phyloP scores from a whole-genome alignment of 2,888 invertebrate species.

The Anthrax anthrax region DNA sequence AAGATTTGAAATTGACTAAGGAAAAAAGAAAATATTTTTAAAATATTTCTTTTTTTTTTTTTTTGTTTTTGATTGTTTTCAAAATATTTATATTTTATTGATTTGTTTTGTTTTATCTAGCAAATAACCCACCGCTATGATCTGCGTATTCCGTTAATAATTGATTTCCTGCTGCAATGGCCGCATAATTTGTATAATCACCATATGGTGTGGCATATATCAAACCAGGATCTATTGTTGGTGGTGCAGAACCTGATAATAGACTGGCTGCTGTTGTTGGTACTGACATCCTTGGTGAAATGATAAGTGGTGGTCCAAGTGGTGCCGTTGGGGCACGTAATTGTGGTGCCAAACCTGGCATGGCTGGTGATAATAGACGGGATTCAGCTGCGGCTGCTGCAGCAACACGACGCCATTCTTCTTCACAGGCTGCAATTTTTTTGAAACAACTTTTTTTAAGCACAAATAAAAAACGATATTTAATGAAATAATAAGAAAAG shows the following conservation, averaged over 20 bases:
- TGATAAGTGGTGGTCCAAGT: conserved; percentile 76
- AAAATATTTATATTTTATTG: not conserved
- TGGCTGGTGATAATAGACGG: conserved; percentile 48
- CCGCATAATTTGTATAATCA: conserved; percentile 83
- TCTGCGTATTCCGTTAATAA: conserved; percentile 77
- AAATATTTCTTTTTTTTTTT: too few relatives aligned
- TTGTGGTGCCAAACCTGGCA: conserved; percentile 48
- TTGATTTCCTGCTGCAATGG: conserved; percentile 62
- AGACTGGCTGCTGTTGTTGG: conserved; percentile 58
- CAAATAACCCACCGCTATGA: conserved; percentile 92
- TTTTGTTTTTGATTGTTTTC: too few relatives aligned
- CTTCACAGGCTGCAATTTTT: conserved; percentile 53
- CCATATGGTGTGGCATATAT: conserved; percentile 71
- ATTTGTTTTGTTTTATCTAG: conserved; percentile 36
- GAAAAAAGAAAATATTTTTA: too few relatives aligned
- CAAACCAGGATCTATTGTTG: conserved; percentile 51
- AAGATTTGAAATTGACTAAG: too few relatives aligned
- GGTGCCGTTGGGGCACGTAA: conserved; percentile 59
- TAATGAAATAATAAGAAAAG: not conserved
- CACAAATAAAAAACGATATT: conserved; percentile 3
- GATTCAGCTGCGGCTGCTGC: conserved; percentile 66
- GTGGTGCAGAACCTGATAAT: conserved; percentile 42
- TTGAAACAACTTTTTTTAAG: conserved; percentile 3
- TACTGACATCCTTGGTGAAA: conserved; percentile 78
- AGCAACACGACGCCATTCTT: conserved; percentile 73